Conservation (phyloP, 2,888 invertebrate species). For the Amblyteles armatorius region DNA sequence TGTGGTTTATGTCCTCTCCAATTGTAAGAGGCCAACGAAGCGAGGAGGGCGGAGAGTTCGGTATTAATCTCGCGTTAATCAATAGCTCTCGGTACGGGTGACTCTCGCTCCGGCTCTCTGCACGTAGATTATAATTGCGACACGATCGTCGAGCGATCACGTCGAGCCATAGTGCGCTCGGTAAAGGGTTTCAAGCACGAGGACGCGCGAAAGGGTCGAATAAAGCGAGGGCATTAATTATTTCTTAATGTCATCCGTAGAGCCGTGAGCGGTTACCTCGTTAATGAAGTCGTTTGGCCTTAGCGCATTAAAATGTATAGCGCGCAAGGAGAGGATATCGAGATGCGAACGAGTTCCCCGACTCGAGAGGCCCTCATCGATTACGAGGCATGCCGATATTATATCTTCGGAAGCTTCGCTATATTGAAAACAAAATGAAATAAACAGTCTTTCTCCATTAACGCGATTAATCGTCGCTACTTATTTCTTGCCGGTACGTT, state of each 20-base stretch:
- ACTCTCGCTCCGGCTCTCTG: constrained; percentile 41
- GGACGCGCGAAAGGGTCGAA: constrained; percentile 33
- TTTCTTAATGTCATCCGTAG: constrained; percentile 48
- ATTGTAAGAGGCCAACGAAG: constrained; percentile 34
- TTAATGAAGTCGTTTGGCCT: constrained; percentile 61
- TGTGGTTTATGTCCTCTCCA: constrained; percentile 48
- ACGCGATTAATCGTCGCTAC: background rate
- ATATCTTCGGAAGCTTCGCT: background rate
- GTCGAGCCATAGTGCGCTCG: background rate
- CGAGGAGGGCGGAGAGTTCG: constrained; percentile 1
- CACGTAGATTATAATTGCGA: constrained; percentile 68
- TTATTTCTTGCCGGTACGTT: background rate
- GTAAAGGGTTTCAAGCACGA: constrained; percentile 18
- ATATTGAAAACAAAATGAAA: background rate
- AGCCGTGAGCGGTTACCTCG: constrained; percentile 26
- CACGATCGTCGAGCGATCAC: constrained; percentile 41
- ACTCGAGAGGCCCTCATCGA: background rate
- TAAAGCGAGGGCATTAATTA: constrained; percentile 48
- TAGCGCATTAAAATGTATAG: constrained; percentile 33
- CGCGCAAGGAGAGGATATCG: constrained; percentile 17
- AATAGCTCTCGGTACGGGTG: constrained; percentile 42
- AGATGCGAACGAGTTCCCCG: constrained; percentile 13
- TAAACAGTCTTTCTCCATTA: background rate
- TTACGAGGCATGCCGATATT: constrained; percentile 7
- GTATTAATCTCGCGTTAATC: constrained; percentile 66